A percentile compares a stretch with the other conserved stretches of the same genome.
Evolutionary conservation across 2,888 invertebrate species (phyloP).

Genomic region (Eueremaeus valkanovi): DNA sequence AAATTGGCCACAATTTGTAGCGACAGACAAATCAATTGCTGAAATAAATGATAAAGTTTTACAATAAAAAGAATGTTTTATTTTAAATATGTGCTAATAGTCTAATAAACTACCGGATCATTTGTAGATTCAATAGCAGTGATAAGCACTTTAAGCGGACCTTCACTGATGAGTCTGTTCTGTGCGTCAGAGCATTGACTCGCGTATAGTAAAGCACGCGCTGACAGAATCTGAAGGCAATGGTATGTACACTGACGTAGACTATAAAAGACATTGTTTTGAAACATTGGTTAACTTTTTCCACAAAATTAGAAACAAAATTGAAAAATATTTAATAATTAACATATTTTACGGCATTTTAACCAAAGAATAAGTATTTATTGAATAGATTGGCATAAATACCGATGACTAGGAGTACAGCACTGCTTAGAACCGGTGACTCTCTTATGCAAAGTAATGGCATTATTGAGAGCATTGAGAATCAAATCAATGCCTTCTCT

Average conservation of each 20-base stretch:
- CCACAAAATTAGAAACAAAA: no score
- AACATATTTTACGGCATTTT: no score
- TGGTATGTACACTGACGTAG: slow-evolving; percentile 61
- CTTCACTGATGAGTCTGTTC: slow-evolving; percentile 58
- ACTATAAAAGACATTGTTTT: no score
- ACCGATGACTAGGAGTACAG: slow-evolving; percentile 61
- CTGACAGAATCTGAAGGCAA: slow-evolving; percentile 61
- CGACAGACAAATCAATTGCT: slow-evolving; percentile 63
- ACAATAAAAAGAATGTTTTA: neutral
- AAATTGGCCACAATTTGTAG: slow-evolving; percentile 61
- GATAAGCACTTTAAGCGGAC: slow-evolving; percentile 59
- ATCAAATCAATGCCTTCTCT: slow-evolving; percentile 51
- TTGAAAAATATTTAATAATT: no score
- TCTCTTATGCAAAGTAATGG: slow-evolving; percentile 61
- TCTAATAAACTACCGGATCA: slow-evolving; percentile 57
- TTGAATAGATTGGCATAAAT: neutral
- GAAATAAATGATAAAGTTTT: slow-evolving; percentile 42
- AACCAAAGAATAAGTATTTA: no score
- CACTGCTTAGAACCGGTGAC: slow-evolving; percentile 60
- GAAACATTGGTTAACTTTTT: no score
- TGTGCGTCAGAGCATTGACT: slow-evolving; percentile 59
- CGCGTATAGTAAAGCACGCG: slow-evolving; percentile 60
- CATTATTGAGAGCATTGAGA: slow-evolving; percentile 59
- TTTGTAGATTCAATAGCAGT: slow-evolving; percentile 62
- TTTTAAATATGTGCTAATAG: neutral